Percentiles rank a stretch among this genome's conserved stretches.
phyloP scores from a whole-genome alignment of 1,140 invertebrate genomes.

The Megathymus violae region DNA sequence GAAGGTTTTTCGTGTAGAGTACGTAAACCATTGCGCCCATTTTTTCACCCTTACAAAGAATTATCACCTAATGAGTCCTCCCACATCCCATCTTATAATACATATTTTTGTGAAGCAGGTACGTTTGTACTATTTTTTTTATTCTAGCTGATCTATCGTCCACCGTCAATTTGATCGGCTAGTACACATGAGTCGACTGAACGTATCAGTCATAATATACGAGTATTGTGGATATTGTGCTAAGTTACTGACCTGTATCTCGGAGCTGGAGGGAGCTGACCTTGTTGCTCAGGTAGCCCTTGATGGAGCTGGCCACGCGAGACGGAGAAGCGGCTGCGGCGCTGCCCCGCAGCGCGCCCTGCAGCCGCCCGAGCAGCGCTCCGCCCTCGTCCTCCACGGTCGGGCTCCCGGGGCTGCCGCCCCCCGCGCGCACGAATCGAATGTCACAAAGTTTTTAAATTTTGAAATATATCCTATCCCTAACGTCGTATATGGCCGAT shows the following conservation, averaged over 20 bases:
- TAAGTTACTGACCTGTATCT: constrained; percentile 67
- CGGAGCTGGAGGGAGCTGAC: constrained; percentile 75
- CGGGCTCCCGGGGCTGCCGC: constrained; percentile 75
- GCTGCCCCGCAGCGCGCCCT: constrained; percentile 80
- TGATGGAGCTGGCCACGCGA: constrained; percentile 72
- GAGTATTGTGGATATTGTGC: background rate
- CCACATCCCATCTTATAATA: too few relatives aligned
- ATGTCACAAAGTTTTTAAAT: constrained; percentile 43
- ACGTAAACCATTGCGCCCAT: too few relatives aligned
- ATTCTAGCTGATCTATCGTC: too few relatives aligned
- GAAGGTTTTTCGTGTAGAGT: too few relatives aligned
- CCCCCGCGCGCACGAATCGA: constrained; percentile 45
- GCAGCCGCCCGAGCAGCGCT: constrained; percentile 79
- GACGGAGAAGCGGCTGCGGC: constrained; percentile 79
- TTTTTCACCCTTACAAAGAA: too few relatives aligned
- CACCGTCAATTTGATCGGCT: too few relatives aligned
- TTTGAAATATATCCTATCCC: constrained; percentile 21
- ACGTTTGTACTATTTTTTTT: too few relatives aligned
- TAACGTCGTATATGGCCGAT: constrained; percentile 4
- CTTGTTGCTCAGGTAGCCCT: constrained; percentile 72
- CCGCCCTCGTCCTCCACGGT: constrained; percentile 84
- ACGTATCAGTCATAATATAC: background rate
- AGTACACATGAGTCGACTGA: too few relatives aligned
- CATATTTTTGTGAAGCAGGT: too few relatives aligned
- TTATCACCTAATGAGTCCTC: too few relatives aligned